phyloP scores from a whole-genome alignment of 2,113 vertebrate species.

The Antigone vipio region DNA sequence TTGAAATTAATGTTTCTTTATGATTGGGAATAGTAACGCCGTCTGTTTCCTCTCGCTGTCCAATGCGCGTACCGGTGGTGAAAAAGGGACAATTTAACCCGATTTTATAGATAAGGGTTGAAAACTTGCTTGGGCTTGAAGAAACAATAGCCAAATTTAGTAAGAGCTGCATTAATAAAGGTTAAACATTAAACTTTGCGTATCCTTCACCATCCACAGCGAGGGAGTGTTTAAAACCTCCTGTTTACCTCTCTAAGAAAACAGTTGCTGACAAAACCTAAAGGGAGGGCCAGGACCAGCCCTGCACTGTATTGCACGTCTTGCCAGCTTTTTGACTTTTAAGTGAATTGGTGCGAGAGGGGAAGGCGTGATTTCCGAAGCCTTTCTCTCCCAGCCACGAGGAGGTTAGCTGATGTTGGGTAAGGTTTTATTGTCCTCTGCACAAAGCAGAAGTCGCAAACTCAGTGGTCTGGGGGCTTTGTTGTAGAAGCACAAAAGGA shows the following conservation, averaged over 20 bases:
- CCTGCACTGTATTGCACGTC: neutral
- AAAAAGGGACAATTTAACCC: neutral
- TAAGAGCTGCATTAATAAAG: neutral
- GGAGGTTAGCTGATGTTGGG: conserved; percentile 17
- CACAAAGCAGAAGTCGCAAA: conserved; percentile 47
- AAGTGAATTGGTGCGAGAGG: neutral
- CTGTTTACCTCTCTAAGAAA: neutral
- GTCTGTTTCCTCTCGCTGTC: conserved; percentile 17
- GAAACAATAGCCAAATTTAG: neutral
- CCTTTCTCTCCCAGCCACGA: conserved; percentile 7
- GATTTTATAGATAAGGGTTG: neutral
- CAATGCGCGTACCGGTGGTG: neutral
- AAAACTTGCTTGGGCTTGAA: neutral
- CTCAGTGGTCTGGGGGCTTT: conserved; percentile 35
- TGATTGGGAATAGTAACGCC: neutral
- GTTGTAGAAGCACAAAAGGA: conserved; percentile 32
- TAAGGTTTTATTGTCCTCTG: conserved; percentile 25
- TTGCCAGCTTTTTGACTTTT: neutral
- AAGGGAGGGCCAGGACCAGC: neutral
- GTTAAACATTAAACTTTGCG: neutral
- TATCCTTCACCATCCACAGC: neutral
- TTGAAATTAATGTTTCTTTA: neutral
- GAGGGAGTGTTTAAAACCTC: neutral
- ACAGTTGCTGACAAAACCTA: neutral
- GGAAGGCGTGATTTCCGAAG: neutral